phyloP scores from a whole-genome alignment of 2,797 vertebrate species.

The Girardinus metallicus region DNA sequence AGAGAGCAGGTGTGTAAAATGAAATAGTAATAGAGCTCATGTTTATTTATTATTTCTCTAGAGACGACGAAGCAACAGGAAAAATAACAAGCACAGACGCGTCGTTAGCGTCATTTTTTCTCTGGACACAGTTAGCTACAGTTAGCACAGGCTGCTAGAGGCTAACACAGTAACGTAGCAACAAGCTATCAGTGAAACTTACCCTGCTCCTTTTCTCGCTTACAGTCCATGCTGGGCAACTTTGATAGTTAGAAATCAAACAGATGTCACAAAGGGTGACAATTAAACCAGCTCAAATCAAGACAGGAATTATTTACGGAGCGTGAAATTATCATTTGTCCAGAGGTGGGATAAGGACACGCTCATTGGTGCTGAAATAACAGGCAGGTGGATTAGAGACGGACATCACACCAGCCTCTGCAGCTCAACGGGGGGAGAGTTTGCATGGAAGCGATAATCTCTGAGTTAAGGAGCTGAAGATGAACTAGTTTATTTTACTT shows the following conservation, averaged over 20 bases:
- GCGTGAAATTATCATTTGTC: constrained; percentile 58
- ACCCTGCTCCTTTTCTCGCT: constrained; percentile 83
- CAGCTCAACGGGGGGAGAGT: constrained; percentile 14
- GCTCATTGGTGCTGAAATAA: constrained; percentile 38
- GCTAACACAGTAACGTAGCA: constrained; percentile 66
- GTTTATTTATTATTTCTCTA: background rate
- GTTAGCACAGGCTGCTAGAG: constrained; percentile 37
- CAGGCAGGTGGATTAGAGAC: constrained; percentile 59
- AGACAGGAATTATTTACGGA: constrained; percentile 13
- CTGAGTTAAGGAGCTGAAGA: background rate
- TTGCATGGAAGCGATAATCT: background rate
- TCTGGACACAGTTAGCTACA: constrained; percentile 26
- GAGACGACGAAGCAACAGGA: constrained; percentile 23
- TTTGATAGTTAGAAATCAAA: constrained; percentile 23
- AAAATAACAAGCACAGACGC: constrained; percentile 1
- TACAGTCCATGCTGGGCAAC: constrained; percentile 76
- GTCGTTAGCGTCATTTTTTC: constrained; percentile 14
- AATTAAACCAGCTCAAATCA: constrained; percentile 8
- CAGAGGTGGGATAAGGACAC: constrained; percentile 46
- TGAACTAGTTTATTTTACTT: background rate
- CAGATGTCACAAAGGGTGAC: constrained; percentile 3
- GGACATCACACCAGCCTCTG: constrained; percentile 37
- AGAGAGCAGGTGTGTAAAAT: constrained; percentile 30
- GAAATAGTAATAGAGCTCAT: background rate
- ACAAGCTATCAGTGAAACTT: constrained; percentile 71